These are phyloP conservation scores for Cheumatopsyche charites DNA, from an alignment of 1,140 invertebrate genomes.

Conservation along the genomic window DNA sequence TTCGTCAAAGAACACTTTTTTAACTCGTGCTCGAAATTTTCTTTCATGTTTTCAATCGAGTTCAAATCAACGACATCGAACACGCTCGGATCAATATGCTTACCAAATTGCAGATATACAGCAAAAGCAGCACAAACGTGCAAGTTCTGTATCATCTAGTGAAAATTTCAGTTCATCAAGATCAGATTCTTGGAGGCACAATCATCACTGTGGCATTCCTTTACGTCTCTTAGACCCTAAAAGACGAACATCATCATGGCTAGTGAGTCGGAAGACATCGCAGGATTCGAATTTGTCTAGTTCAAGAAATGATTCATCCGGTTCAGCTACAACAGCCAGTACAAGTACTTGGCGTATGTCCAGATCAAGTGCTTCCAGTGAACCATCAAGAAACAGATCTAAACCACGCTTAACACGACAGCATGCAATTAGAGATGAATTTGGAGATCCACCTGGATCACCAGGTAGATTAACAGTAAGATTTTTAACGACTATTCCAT, in stretches of 20 bases:
- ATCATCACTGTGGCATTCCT: constrained; percentile 77
- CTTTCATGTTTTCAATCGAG: constrained; percentile 58
- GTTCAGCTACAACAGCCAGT: constrained; percentile 82
- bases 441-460: constrained; percentile 68
- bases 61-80: constrained; percentile 51
- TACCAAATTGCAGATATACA: constrained; percentile 82
- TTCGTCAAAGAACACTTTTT: constrained; percentile 51
- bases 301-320: constrained; percentile 86
- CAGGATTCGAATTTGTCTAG: constrained; percentile 89
- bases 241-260: constrained; percentile 81
- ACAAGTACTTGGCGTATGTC: constrained; percentile 85
- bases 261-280: constrained; percentile 85
- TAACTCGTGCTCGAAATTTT: constrained; percentile 55
- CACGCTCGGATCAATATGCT: constrained; percentile 73
- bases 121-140: constrained; percentile 74
- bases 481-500: constrained; percentile 79
- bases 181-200: constrained; percentile 80
- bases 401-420: constrained; percentile 78
- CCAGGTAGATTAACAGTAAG: constrained; percentile 69
- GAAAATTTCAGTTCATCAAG: constrained; percentile 87
- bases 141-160: constrained; percentile 84
- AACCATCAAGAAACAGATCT: constrained; percentile 52
- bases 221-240: constrained; percentile 76
- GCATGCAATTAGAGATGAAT: constrained; percentile 72
- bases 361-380: constrained; percentile 70